A percentile compares a stretch with the other conserved stretches of the same genome.
Conservation (phyloP, 1,140 invertebrate genomes). For the Tachypleus tridentatus region DNA sequence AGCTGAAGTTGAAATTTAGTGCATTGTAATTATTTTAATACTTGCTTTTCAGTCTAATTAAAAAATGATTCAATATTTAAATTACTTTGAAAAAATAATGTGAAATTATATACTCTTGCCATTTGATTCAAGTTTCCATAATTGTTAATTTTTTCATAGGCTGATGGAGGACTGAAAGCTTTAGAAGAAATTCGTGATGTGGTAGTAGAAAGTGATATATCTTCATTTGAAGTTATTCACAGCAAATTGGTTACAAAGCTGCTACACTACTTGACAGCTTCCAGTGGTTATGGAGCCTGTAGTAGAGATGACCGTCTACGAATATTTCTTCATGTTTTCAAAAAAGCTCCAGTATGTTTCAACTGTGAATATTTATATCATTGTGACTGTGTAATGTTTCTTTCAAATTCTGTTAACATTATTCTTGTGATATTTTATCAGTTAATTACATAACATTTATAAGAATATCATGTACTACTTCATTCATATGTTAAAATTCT, state of each 20-base stretch:
- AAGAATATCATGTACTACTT: too few relatives aligned
- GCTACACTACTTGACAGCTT: slow-evolving; percentile 59
- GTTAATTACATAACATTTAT: too few relatives aligned
- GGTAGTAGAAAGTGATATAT: slow-evolving; percentile 84
- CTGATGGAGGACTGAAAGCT: slow-evolving; percentile 49
- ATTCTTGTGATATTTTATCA: too few relatives aligned
- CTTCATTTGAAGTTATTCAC: slow-evolving; percentile 95
- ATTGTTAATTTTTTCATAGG: slow-evolving; percentile 23
- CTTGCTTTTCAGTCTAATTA: too few relatives aligned
- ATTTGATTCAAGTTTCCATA: background rate
- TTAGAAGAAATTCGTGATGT: slow-evolving; percentile 71
- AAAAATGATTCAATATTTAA: too few relatives aligned
- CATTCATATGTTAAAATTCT: too few relatives aligned
- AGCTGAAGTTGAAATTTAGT: too few relatives aligned
- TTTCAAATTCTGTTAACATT: too few relatives aligned
- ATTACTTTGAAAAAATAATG: too few relatives aligned
- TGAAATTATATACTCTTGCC: too few relatives aligned
- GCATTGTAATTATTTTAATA: too few relatives aligned
- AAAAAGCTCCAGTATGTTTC: slow-evolving; percentile 54
- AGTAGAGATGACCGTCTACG: slow-evolving; percentile 61
- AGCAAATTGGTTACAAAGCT: slow-evolving; percentile 80
- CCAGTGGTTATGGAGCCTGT: slow-evolving; percentile 12
- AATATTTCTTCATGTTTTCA: slow-evolving; percentile 83
- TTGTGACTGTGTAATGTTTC: too few relatives aligned
- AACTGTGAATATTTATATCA: background rate